Base-by-base conservation (phyloP, 2,113 vertebrate genomes). In the Vombatus ursinus region DNA sequence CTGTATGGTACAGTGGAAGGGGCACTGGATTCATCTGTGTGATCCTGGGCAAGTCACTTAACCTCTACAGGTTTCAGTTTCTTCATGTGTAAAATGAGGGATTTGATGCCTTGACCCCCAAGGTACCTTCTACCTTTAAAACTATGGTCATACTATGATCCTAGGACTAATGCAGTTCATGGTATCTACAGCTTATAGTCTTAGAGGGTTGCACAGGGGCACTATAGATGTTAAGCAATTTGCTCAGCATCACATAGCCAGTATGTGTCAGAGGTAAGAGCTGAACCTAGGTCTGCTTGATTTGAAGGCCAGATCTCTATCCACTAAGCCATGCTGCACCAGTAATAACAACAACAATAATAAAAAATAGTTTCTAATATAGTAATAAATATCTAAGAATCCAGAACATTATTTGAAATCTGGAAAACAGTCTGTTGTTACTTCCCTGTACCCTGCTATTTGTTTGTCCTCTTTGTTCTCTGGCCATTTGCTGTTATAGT, bases 331-430 rank as follows among this genome's bases (percentile, higher is more conserved):
- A 84, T 84, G n/a, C 19, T 84, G 19, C 19, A 44, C 37, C 68
- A 44, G 68, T 84, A 22, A 57, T 57, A 57, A 31, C 10, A 61
- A 84, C 3, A 22, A 37, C 31, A 68, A 37, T 37, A 84, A 84
- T 44, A 84, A 84, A 52, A 44, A 44, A 84, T 84, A 23, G 94
- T 96, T 97, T 97, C 97, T 97, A 98, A 97, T 96, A 96, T 96
- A 97, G 98, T 98, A 97, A 97, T 97, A 97, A 98, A 97, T 61
- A 95, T 51, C 68, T 94, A 96, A 96, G 96, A 98, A 91, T 95
- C 90, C 94, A 97, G 97, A 98, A 98, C 97, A 68, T 96, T 97
- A 97, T 98, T 97, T 96, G 98, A 98, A 98, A 98, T 96, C 97
- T 98, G 97, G 97, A 98, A 98, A 96, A 95, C 96, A 96, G 97